Evolutionary conservation across 2,113 vertebrate species (phyloP).

Genomic region (Uria aalge): DNA sequence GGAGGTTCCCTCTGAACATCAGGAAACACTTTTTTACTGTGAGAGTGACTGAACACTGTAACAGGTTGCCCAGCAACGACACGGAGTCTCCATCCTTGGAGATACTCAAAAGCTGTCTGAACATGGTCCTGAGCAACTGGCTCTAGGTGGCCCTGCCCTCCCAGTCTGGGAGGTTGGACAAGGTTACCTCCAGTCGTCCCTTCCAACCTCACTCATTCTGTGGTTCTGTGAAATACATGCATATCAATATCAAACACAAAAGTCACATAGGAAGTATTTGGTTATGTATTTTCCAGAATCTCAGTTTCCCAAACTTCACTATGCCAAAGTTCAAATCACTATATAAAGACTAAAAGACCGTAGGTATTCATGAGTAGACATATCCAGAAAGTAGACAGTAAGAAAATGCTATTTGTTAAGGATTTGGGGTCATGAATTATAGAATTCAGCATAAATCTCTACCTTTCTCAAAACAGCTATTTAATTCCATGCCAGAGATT

Average conservation of each 20-base stretch:
- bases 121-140: background rate
- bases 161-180: background rate
- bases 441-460: background rate
- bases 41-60: background rate
- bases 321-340: background rate
- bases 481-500: background rate
- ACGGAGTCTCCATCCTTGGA: background rate
- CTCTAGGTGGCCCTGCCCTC: background rate
- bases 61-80: accelerated
- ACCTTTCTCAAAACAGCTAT: background rate
- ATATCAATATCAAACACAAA: background rate
- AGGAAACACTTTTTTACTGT: background rate
- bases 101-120: background rate
- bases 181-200: background rate
- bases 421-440: background rate
- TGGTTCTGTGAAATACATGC: background rate
- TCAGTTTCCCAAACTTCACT: background rate
- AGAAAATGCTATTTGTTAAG: background rate
- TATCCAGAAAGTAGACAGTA: background rate
- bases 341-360: background rate
- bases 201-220: background rate
- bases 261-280: background rate
- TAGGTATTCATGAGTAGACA: background rate
- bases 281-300: background rate
- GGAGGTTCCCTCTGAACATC: background rate